Percentiles rank a stretch among this genome's conserved stretches.
Conservation (phyloP, 2,797 vertebrate species). For the Steatocranus sp. region DNA sequence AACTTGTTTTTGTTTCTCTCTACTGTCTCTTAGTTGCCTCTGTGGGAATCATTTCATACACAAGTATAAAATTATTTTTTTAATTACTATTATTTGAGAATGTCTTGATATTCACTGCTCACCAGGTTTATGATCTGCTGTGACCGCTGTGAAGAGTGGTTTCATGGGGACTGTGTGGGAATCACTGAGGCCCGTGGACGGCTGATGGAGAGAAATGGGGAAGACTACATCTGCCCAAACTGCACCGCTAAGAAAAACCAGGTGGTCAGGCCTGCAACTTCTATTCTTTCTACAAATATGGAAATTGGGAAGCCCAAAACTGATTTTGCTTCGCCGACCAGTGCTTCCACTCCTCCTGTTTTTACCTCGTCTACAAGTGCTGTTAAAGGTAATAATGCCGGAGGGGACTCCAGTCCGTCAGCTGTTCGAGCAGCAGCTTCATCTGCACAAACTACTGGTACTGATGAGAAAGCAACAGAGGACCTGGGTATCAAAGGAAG, state of each 20-base stretch:
- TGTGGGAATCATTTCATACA: neutral
- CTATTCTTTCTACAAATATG: constrained; percentile 44
- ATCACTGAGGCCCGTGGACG: constrained; percentile 96
- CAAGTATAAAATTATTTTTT: neutral
- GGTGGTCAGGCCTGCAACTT: constrained; percentile 56
- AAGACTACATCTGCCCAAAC: constrained; percentile 99
- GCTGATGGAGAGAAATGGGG: constrained; percentile 92
- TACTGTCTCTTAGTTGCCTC: neutral
- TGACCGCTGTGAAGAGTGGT: constrained; percentile 98
- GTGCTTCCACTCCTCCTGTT: neutral
- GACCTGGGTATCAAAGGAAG: constrained; percentile 97
- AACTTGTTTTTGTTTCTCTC: neutral
- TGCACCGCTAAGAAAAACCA: constrained; percentile 89
- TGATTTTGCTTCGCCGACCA: neutral
- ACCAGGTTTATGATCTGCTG: constrained; percentile 99
- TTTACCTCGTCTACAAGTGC: neutral
- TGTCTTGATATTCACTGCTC: neutral
- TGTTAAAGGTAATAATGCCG: neutral
- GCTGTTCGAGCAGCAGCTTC: neutral
- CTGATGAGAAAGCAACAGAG: constrained; percentile 70
- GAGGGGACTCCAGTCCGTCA: neutral
- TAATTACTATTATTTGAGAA: neutral
- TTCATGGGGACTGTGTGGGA: constrained; percentile 97
- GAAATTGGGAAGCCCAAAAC: constrained; percentile 66
- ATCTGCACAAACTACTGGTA: neutral